phyloP scores from a whole-genome alignment of 2,888 invertebrate genomes.

The Calliopum simillimum region DNA sequence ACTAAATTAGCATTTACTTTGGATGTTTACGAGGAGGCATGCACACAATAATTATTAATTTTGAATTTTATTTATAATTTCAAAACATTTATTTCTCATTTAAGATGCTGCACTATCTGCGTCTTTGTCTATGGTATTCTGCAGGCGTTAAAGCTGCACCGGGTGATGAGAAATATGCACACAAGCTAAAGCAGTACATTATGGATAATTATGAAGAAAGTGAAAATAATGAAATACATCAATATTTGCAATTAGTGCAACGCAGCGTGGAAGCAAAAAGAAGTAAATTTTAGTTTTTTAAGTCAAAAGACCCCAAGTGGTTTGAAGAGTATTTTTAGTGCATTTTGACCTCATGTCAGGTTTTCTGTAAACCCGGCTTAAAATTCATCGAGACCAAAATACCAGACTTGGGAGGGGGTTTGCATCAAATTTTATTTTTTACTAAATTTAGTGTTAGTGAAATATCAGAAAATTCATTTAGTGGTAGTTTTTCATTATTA shows the following conservation, averaged over 20 bases:
- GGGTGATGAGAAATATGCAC: conserved; percentile 69
- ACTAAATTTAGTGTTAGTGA: too few relatives aligned
- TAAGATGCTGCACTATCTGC: conserved; percentile 76
- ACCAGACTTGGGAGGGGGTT: too few relatives aligned
- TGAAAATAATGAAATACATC: conserved; percentile 72
- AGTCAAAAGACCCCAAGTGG: too few relatives aligned
- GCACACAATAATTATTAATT: conserved; percentile 24
- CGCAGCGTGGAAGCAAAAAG: conserved; percentile 75
- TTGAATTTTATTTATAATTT: conserved; percentile 20
- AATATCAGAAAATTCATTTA: too few relatives aligned
- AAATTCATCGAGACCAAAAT: too few relatives aligned
- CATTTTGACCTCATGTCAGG: too few relatives aligned
- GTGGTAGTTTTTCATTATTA: too few relatives aligned
- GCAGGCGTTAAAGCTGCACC: conserved; percentile 74
- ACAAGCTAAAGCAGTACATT: conserved; percentile 76
- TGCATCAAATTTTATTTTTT: too few relatives aligned
- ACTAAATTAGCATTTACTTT: conserved; percentile 79
- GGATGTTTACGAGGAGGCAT: conserved; percentile 79
- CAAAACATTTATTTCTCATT: conserved; percentile 24
- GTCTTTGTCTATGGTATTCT: conserved; percentile 80
- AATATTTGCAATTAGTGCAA: conserved; percentile 77
- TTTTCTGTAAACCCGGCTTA: too few relatives aligned
- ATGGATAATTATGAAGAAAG: conserved; percentile 69
- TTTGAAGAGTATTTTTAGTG: too few relatives aligned
- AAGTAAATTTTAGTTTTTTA: conserved; percentile 68